Evolutionary conservation across 1,140 invertebrate species (phyloP).

Genomic region (Sarcophaga peregrina): DNA sequence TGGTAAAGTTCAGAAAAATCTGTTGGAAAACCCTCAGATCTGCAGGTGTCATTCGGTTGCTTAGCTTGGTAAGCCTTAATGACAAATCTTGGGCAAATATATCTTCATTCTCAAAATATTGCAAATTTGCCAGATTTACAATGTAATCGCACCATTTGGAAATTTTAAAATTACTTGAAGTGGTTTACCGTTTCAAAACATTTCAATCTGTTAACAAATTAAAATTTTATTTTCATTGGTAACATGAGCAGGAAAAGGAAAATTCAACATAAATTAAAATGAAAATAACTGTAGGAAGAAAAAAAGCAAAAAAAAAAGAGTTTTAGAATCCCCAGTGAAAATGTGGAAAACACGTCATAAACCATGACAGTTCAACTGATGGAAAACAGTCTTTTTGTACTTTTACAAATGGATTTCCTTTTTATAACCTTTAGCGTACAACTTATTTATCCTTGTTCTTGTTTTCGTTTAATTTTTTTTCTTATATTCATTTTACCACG

Average conservation of each 20-base stretch:
- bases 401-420: not conserved
- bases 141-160: too few species aligned
- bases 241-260: too few species aligned
- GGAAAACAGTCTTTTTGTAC: not conserved
- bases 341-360: not conserved
- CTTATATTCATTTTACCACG: not conserved
- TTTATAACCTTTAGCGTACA: not conserved
- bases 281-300: not conserved
- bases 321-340: not conserved
- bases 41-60: too few species aligned
- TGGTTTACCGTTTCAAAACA: too few species aligned
- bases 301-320: not conserved
- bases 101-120: too few species aligned
- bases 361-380: not conserved
- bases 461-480: conserved; percentile 4
- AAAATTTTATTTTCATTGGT: not conserved
- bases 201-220: not conserved
- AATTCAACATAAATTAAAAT: not conserved
- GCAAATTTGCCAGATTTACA: too few species aligned
- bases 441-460: not conserved
- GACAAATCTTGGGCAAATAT: too few species aligned
- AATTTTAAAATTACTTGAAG: too few species aligned
- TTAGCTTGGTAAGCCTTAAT: too few species aligned
- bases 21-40: too few species aligned
- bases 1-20: too few species aligned